phyloP scores from a whole-genome alignment of 2,113 vertebrate species.

The Odontesthes bonariensis region DNA sequence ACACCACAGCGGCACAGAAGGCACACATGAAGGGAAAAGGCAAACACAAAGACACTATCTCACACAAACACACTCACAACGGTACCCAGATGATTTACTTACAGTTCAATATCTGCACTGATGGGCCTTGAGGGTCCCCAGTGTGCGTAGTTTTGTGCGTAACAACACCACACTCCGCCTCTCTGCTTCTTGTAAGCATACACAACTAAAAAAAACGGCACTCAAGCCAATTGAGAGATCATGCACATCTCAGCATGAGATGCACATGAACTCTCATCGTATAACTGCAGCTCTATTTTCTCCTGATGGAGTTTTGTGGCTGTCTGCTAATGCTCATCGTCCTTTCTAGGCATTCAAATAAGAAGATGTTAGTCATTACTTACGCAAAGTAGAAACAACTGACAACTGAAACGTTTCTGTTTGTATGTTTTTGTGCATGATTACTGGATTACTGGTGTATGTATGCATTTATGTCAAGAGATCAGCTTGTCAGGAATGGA shows the following conservation, averaged over 20 bases:
- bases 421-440: background rate
- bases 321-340: conserved; percentile 19
- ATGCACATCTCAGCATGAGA: conserved; percentile 42
- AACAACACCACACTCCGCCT: conserved; percentile 41
- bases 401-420: background rate
- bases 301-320: conserved; percentile 25
- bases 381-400: conserved; percentile 6
- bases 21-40: conserved; percentile 43
- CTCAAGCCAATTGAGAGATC: conserved; percentile 52
- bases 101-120: conserved; percentile 57
- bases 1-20: conserved; percentile 45
- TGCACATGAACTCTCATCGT: conserved; percentile 2
- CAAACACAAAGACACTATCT: conserved; percentile 35
- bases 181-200: conserved; percentile 11
- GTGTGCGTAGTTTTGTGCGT: conserved; percentile 64
- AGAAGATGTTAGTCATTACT: conserved; percentile 1
- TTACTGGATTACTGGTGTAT: background rate
- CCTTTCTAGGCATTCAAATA: background rate
- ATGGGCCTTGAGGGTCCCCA: conserved; percentile 47
- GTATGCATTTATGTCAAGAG: background rate
- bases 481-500: background rate
- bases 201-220: conserved; percentile 42
- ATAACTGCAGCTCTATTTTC: background rate
- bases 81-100: conserved; percentile 70
- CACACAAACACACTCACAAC: conserved; percentile 40